These are phyloP conservation scores for Rhineura floridana DNA, from an alignment of 2,113 vertebrate species.

Conservation along the genomic window DNA sequence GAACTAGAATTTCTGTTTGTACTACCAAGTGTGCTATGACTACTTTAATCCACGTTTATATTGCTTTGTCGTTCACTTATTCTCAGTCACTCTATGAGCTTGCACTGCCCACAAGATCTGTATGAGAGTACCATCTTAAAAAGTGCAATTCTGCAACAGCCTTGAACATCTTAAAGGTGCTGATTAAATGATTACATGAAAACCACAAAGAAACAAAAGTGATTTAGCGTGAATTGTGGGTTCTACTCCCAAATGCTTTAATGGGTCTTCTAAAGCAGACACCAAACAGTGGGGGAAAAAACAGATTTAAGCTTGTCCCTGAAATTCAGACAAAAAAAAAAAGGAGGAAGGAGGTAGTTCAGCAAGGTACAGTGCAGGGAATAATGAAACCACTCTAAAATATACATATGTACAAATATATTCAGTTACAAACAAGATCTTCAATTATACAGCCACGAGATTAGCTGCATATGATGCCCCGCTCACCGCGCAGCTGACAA, in stretches of 20 bases:
- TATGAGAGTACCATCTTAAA: background rate
- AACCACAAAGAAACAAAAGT: background rate
- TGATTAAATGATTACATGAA: slow-evolving; percentile 3
- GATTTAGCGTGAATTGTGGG: background rate
- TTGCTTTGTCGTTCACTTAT: background rate
- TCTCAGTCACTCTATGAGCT: background rate
- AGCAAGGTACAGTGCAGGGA: background rate
- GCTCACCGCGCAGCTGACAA: too few species aligned
- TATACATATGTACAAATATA: background rate
- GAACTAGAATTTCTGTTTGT: background rate
- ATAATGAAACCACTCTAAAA: background rate
- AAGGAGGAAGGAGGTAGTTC: background rate
- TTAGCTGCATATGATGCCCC: too few species aligned
- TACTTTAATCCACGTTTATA: background rate
- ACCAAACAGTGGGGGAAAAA: background rate
- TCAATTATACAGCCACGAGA: background rate
- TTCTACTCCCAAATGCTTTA: background rate
- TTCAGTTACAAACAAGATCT: background rate
- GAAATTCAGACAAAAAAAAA: background rate
- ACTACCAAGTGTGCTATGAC: background rate
- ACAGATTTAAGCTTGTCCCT: background rate
- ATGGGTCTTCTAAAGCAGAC: background rate
- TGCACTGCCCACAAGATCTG: background rate
- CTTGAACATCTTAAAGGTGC: background rate
- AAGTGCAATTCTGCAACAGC: background rate